A percentile compares a stretch with the other conserved stretches of the same genome.
These are phyloP conservation scores for Sebastes jordani DNA, from an alignment of 2,797 vertebrate species.

Conservation along the genomic window DNA sequence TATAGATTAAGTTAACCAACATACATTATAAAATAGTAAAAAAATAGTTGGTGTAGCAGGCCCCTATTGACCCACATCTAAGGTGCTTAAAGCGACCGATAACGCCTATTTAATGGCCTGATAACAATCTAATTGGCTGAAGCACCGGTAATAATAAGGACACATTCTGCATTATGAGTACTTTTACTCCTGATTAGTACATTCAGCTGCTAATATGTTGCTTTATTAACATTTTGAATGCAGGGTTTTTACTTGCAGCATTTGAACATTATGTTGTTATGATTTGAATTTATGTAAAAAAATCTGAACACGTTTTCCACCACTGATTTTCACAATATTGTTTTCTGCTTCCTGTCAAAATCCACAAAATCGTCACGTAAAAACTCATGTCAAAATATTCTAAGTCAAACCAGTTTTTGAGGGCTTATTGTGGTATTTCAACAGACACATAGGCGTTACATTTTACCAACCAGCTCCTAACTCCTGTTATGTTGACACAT, in stretches of 20 bases:
- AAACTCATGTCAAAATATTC: background rate
- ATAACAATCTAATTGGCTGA: too few species aligned
- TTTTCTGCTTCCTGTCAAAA: background rate
- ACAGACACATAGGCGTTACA: background rate
- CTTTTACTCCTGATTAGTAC: background rate
- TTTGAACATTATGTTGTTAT: background rate
- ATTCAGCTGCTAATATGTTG: background rate
- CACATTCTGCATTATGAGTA: background rate
- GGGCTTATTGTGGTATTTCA: background rate
- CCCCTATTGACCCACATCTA: too few species aligned
- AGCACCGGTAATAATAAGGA: too few species aligned
- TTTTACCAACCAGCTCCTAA: background rate
- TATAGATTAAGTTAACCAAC: background rate
- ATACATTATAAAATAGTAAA: background rate
- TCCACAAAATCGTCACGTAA: background rate
- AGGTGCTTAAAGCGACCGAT: too few species aligned
- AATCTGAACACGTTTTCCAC: background rate
- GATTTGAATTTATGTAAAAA: background rate
- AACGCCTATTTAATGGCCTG: too few species aligned
- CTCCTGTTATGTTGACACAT: constrained; percentile 13
- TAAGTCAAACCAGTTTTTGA: background rate
- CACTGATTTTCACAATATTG: background rate
- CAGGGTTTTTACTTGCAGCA: background rate
- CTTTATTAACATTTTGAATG: background rate
- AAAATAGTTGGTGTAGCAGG: background rate